phyloP scores from a whole-genome alignment of 2,888 invertebrate genomes.

The Andrena haemorrhoa region DNA sequence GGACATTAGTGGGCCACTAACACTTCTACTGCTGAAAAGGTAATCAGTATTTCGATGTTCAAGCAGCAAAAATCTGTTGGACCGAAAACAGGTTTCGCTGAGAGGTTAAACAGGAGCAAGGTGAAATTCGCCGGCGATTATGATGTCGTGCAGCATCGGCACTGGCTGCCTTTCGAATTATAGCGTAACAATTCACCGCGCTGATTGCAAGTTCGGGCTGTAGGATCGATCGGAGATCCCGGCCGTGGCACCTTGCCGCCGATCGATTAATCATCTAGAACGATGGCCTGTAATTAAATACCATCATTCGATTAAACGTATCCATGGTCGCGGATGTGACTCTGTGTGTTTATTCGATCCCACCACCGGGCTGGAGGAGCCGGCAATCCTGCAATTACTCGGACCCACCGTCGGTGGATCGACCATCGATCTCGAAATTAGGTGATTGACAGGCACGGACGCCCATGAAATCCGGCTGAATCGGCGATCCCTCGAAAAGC shows the following conservation, averaged over 20 bases:
- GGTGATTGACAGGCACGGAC: slow-evolving; percentile 69
- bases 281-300: slow-evolving; percentile 72
- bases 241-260: slow-evolving; percentile 35
- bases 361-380: slow-evolving; percentile 23
- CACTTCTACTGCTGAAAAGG: background rate
- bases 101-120: slow-evolving; percentile 18
- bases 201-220: slow-evolving; percentile 39
- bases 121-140: slow-evolving; percentile 25
- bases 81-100: slow-evolving; percentile 26
- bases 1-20: background rate
- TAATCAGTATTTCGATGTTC: background rate
- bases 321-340: slow-evolving; percentile 56
- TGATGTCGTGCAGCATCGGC: slow-evolving; percentile 19
- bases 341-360: slow-evolving; percentile 68
- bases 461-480: slow-evolving; percentile 48
- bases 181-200: slow-evolving; percentile 20
- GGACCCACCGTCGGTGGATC: slow-evolving; percentile 41
- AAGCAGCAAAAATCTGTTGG: background rate
- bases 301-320: slow-evolving; percentile 72
- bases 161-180: slow-evolving; percentile 25
- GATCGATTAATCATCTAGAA: slow-evolving; percentile 68
- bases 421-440: slow-evolving; percentile 68
- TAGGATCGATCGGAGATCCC: slow-evolving; percentile 17
- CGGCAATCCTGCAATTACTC: slow-evolving; percentile 69
- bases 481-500: slow-evolving; percentile 21